A percentile compares a stretch with the other conserved stretches of the same genome.
phyloP scores from a whole-genome alignment of 2,888 invertebrate genomes.

The Spilosoma lubricipeda region DNA sequence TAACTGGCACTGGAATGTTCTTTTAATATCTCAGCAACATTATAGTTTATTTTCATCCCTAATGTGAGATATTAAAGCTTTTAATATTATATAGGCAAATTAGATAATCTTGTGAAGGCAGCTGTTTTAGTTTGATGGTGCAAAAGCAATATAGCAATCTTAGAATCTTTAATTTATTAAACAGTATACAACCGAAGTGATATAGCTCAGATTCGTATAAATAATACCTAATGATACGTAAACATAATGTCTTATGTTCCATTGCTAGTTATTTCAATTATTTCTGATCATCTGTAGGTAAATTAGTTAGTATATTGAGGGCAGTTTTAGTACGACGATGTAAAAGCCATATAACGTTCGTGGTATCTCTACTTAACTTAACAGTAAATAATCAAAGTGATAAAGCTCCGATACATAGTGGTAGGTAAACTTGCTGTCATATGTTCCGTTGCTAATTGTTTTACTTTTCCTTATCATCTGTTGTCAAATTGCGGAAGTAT shows the following conservation, averaged over 20 bases:
- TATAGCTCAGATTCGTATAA: background rate
- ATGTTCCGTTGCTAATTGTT: background rate
- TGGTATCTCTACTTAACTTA: background rate
- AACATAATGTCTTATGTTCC: too few species aligned
- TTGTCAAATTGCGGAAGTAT: too few species aligned
- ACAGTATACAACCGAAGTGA: background rate
- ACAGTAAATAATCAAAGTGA: background rate
- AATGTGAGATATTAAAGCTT: conserved; percentile 9
- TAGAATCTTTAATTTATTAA: background rate
- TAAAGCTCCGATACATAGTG: background rate
- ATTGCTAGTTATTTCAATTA: too few species aligned
- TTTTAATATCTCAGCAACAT: conserved; percentile 10
- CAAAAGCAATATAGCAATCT: background rate
- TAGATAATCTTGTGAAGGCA: background rate
- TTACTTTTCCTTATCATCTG: background rate
- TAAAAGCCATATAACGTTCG: background rate
- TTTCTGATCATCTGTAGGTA: too few species aligned
- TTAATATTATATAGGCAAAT: background rate
- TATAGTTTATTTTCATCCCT: conserved; percentile 18
- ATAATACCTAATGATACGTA: too few species aligned
- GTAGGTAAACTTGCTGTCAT: too few species aligned
- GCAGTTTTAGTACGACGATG: too few species aligned
- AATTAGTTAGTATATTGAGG: too few species aligned
- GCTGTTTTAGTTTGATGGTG: background rate
- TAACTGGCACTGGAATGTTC: conserved; percentile 19